Conservation (phyloP, 64 coral and sea anemone species). For the Actinia equina region DNA sequence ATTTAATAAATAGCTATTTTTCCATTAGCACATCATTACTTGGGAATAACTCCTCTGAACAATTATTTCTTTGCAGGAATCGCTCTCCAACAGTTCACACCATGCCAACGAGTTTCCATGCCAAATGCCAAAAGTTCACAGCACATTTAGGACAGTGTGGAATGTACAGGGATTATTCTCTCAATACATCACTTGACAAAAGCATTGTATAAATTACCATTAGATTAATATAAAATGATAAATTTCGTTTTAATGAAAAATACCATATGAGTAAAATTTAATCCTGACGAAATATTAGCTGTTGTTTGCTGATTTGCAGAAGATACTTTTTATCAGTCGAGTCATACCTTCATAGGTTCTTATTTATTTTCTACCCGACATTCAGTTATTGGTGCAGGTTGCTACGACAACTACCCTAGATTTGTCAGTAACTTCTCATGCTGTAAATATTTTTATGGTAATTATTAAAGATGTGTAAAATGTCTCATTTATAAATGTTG, state of each 20-base stretch:
- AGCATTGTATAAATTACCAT: slow-evolving; percentile 74
- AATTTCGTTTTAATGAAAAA: not conserved
- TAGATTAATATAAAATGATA: not conserved
- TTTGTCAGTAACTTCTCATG: not conserved
- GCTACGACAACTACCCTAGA: not conserved
- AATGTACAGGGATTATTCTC: slow-evolving; percentile 96
- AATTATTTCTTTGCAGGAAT: slow-evolving; percentile 34
- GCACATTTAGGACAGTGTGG: slow-evolving; percentile 95
- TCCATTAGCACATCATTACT: too few species aligned
- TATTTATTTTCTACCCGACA: too few species aligned
- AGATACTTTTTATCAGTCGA: too few species aligned
- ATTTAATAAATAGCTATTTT: too few species aligned
- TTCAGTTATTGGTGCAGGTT: not conserved
- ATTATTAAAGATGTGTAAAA: too few species aligned
- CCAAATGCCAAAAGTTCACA: slow-evolving; percentile 92
- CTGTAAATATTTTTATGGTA: too few species aligned
- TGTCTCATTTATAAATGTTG: too few species aligned
- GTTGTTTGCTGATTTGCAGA: too few species aligned
- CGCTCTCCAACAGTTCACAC: slow-evolving; percentile 92
- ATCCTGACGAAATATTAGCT: not conserved
- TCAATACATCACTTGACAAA: slow-evolving; percentile 91
- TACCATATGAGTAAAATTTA: not conserved
- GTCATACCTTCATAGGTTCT: too few species aligned
- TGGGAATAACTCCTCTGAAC: too few species aligned
- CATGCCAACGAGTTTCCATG: slow-evolving; percentile 98